phyloP scores from a whole-genome alignment of 1,140 invertebrate genomes.

The Listronotus bonariensis region DNA sequence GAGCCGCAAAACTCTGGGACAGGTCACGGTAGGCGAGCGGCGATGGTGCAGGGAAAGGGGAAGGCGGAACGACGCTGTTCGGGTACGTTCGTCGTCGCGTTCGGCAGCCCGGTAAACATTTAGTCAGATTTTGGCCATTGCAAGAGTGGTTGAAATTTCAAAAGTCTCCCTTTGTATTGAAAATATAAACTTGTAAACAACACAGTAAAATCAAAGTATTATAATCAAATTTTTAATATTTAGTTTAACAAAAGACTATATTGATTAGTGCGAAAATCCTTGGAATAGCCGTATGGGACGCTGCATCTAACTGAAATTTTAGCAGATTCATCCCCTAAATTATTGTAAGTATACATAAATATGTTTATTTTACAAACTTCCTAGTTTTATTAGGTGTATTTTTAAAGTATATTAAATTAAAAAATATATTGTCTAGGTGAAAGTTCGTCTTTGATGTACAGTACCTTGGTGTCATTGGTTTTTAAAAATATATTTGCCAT shows the following conservation, averaged over 20 bases:
- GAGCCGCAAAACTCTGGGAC: constrained; percentile 45
- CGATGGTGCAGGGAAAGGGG: constrained; percentile 17
- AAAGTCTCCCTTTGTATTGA: constrained; percentile 18
- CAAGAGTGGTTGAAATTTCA: constrained; percentile 34
- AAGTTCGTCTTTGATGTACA: too few relatives aligned
- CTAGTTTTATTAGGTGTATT: too few relatives aligned
- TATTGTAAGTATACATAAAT: constrained; percentile 1
- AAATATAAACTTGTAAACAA: not conserved
- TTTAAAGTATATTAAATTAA: too few relatives aligned
- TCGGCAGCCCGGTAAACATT: constrained; percentile 32
- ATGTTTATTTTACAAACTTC: too few relatives aligned
- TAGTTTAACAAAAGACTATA: not conserved
- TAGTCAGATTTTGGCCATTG: constrained; percentile 37
- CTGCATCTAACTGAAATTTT: not conserved
- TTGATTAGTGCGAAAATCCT: not conserved
- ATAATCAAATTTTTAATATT: constrained; percentile 1
- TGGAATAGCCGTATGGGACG: not conserved
- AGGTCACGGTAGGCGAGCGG: constrained; percentile 40
- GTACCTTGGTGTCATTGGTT: too few relatives aligned
- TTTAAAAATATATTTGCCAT: too few relatives aligned
- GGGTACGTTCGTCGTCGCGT: constrained; percentile 14
- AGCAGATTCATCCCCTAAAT: not conserved
- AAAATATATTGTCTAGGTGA: too few relatives aligned
- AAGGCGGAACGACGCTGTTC: constrained; percentile 9
- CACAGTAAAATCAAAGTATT: not conserved